Conservation (phyloP, 1,140 invertebrate genomes). For the Drosophila cardini region DNA sequence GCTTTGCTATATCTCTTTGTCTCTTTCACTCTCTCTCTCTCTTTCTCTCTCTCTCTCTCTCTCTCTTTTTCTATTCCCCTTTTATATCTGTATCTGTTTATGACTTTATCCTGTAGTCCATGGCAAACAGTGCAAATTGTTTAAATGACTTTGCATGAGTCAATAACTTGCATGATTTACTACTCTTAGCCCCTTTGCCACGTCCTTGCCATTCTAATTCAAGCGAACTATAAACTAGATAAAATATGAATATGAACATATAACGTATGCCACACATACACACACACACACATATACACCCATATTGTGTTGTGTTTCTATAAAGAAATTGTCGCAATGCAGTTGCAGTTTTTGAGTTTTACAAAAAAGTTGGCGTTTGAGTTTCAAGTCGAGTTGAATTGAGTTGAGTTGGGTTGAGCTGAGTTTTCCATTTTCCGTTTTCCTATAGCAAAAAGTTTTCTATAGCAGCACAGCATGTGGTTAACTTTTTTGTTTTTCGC, state of each 20-base stretch:
- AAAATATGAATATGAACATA: slow-evolving; percentile 65
- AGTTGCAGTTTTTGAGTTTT: slow-evolving; percentile 63
- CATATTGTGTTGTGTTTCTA: slow-evolving; percentile 3
- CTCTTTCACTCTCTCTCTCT: background rate
- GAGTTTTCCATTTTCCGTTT: slow-evolving; percentile 41
- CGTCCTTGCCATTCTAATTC: slow-evolving; percentile 35
- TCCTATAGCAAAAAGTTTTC: slow-evolving; percentile 43
- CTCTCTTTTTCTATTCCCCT: background rate
- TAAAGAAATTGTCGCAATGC: slow-evolving; percentile 67
- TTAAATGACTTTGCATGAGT: slow-evolving; percentile 65
- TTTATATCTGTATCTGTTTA: slow-evolving; percentile 23
- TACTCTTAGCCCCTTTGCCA: slow-evolving; percentile 22
- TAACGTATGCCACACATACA: slow-evolving; percentile 38
- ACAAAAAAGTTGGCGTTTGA: slow-evolving; percentile 52
- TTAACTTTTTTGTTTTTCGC: slow-evolving; percentile 37
- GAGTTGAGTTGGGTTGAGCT: slow-evolving; percentile 28
- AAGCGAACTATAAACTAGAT: slow-evolving; percentile 55
- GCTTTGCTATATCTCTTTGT: background rate
- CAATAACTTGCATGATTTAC: slow-evolving; percentile 65
- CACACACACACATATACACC: slow-evolving; percentile 12
- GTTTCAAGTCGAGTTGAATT: slow-evolving; percentile 43
- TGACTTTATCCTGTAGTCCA: slow-evolving; percentile 48
- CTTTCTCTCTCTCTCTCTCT: background rate
- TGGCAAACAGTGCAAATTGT: slow-evolving; percentile 63
- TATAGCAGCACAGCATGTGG: slow-evolving; percentile 26